Percentiles rank a stretch among this genome's conserved stretches.
These are phyloP conservation scores for Formicarius rufipectus DNA, from an alignment of 2,113 vertebrate genomes.

Conservation along the genomic window DNA sequence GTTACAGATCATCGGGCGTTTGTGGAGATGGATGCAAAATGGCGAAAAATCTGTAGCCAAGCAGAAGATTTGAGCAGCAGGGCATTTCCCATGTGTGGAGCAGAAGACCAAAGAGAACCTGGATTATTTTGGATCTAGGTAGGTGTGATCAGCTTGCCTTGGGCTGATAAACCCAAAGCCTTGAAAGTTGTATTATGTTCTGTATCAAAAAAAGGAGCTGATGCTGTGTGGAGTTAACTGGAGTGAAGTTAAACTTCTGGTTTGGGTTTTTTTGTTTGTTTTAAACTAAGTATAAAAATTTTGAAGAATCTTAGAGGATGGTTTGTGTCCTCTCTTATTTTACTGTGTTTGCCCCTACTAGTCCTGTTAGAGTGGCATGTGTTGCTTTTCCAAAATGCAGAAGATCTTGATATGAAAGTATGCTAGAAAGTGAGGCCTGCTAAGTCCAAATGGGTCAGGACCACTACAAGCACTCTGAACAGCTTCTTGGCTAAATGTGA, in stretches of 20 bases:
- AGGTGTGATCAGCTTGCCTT: background rate
- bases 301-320: background rate
- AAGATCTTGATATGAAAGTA: background rate
- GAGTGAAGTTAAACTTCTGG: too few relatives aligned
- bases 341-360: rapidly evolving
- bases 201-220: background rate
- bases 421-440: rapidly evolving
- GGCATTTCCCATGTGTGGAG: rapidly evolving
- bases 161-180: background rate
- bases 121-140: background rate
- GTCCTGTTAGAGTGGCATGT: background rate
- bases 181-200: background rate
- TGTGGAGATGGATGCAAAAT: background rate
- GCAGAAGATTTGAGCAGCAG: background rate
- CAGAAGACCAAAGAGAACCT: background rate
- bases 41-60: background rate
- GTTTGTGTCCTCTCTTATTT: background rate
- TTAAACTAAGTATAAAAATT: background rate
- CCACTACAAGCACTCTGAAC: background rate
- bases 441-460: background rate
- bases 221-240: background rate
- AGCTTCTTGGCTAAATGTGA: background rate
- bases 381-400: background rate
- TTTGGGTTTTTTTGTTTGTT: too few relatives aligned
- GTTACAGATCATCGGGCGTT: rapidly evolving